Percentiles rank a stretch among this genome's conserved stretches.
Evolutionary conservation across 2,888 invertebrate genomes (phyloP).

Genomic region (Leptogaster cylindrica): DNA sequence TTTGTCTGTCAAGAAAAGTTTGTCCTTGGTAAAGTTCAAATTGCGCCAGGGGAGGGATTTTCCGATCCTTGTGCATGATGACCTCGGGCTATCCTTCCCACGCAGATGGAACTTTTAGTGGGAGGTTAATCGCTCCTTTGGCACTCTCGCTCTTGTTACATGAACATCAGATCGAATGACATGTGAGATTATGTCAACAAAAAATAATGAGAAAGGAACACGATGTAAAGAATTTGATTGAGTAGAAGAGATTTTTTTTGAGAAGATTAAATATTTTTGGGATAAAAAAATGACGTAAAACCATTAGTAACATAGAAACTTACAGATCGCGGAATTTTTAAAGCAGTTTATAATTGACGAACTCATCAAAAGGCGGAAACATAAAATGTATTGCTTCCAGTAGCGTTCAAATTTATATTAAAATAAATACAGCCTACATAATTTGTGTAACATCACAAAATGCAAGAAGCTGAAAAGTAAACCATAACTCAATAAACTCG

Average conservation of each 20-base stretch:
- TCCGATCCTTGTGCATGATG: constrained; percentile 2
- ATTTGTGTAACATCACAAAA: no score
- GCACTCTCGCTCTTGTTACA: constrained; percentile 9
- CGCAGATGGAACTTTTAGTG: constrained; percentile 25
- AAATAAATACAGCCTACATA: no score
- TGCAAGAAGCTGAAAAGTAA: no score
- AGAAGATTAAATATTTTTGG: no score
- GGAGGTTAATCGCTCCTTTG: constrained; percentile 43
- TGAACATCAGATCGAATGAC: neutral
- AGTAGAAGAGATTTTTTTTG: constrained; percentile 14
- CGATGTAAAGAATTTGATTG: constrained; percentile 1
- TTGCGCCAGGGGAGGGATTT: constrained; percentile 31
- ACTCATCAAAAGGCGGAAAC: no score
- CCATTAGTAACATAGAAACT: no score
- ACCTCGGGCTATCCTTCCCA: constrained; percentile 20
- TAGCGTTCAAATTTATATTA: no score
- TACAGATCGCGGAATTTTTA: no score
- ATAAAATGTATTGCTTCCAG: no score
- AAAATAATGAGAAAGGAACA: constrained; percentile 20
- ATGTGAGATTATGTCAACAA: constrained; percentile 36
- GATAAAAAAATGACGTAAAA: no score
- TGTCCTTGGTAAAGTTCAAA: constrained; percentile 32
- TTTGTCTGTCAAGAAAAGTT: constrained; percentile 38
- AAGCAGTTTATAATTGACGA: no score
- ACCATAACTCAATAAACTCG: no score